Percentiles rank a stretch among this genome's conserved stretches.
Evolutionary conservation across 1,140 invertebrate genomes (phyloP).

Genomic region (Drosophila dunni): DNA sequence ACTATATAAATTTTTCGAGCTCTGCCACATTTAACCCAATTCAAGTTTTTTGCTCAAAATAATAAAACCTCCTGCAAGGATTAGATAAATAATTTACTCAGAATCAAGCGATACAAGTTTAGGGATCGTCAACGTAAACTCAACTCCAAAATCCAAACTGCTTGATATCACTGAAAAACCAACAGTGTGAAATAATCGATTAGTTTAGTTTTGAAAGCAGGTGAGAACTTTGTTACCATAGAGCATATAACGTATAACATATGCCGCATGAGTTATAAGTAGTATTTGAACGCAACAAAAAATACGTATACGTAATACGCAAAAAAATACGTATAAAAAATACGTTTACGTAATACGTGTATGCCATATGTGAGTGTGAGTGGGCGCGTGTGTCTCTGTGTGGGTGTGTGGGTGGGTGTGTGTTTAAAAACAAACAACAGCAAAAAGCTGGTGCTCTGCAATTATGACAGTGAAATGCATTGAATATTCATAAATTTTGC

Average conservation of each 20-base stretch:
- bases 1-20: too few species aligned
- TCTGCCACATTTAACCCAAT: too few species aligned
- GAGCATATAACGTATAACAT: conserved; percentile 17
- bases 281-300: conserved; percentile 1
- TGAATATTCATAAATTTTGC: conserved; percentile 73
- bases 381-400: conserved; percentile 4
- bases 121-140: conserved; percentile 6
- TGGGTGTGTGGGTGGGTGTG: not conserved
- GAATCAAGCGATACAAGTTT: not conserved
- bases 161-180: conserved; percentile 44
- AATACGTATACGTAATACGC: not conserved
- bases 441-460: conserved; percentile 54
- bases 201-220: conserved; percentile 35
- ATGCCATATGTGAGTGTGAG: conserved; percentile 26
- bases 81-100: not conserved
- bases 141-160: not conserved
- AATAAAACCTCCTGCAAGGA: too few species aligned
- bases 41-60: too few species aligned
- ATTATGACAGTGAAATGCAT: conserved; percentile 77
- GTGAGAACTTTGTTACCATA: conserved; percentile 24
- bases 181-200: conserved; percentile 69
- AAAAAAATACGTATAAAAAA: conserved; percentile 15
- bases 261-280: conserved; percentile 13
- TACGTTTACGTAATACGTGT: not conserved
- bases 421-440: conserved; percentile 37